phyloP scores from a whole-genome alignment of 1,140 invertebrate genomes.

The Leptinotarsa undecemlineata region DNA sequence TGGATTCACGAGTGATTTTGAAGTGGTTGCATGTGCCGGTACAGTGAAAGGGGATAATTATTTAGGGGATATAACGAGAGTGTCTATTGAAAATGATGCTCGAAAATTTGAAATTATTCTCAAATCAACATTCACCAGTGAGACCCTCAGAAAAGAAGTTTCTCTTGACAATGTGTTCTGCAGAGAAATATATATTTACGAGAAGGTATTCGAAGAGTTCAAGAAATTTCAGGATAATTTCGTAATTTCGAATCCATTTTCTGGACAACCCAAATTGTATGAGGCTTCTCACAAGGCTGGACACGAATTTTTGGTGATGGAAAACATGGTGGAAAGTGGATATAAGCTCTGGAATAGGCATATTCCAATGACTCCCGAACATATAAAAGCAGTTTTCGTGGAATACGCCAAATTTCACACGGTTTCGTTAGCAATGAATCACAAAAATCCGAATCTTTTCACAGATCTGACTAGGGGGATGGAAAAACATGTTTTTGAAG shows the following conservation, averaged over 20 bases:
- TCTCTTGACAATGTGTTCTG: slow-evolving; percentile 39
- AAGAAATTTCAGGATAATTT: slow-evolving; percentile 33
- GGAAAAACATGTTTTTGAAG: slow-evolving; percentile 42
- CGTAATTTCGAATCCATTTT: slow-evolving; percentile 38
- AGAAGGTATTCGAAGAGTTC: slow-evolving; percentile 34
- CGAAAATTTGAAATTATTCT: slow-evolving; percentile 36
- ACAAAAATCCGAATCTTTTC: slow-evolving; percentile 51
- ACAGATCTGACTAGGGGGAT: slow-evolving; percentile 38
- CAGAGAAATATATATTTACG: slow-evolving; percentile 41
- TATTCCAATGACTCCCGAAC: slow-evolving; percentile 54
- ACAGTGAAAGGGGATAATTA: slow-evolving; percentile 43
- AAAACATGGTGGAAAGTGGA: slow-evolving; percentile 39
- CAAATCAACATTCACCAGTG: slow-evolving; percentile 34
- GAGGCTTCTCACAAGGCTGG: slow-evolving; percentile 48
- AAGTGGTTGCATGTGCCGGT: slow-evolving; percentile 29
- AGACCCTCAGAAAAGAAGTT: slow-evolving; percentile 25
- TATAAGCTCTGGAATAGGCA: slow-evolving; percentile 59
- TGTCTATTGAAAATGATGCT: slow-evolving; percentile 27
- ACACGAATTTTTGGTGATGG: slow-evolving; percentile 51
- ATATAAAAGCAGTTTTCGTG: slow-evolving; percentile 56
- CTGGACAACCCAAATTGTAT: slow-evolving; percentile 51
- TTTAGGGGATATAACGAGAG: slow-evolving; percentile 36
- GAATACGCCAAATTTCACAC: slow-evolving; percentile 62
- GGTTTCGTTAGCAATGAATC: slow-evolving; percentile 58
- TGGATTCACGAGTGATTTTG: slow-evolving; percentile 29